Conservation (phyloP, 1,140 invertebrate species). For the Aporrectodea caliginosa region DNA sequence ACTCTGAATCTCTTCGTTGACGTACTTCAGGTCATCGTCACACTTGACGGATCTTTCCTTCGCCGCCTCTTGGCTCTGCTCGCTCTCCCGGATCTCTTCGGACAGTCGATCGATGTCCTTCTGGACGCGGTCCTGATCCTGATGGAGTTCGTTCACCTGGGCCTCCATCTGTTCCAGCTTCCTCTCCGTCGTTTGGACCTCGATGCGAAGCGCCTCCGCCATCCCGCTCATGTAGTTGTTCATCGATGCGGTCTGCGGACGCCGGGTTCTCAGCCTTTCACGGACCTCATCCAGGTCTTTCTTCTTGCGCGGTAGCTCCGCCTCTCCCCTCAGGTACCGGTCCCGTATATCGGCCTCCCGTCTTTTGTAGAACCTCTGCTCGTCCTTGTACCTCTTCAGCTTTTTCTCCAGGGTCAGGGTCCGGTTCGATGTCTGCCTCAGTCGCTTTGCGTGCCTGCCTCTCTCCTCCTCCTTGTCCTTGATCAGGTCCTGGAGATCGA, state of each 20-base stretch:
- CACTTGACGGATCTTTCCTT: not conserved
- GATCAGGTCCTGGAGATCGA: not conserved
- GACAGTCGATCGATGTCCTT: not conserved
- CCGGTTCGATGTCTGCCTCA: not conserved
- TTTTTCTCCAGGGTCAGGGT: not conserved
- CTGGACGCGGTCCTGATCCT: not conserved
- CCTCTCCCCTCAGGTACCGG: not conserved
- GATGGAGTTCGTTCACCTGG: not conserved
- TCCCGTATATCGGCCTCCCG: not conserved
- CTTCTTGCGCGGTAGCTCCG: not conserved
- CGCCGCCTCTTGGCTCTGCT: not conserved
- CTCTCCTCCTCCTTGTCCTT: not conserved
- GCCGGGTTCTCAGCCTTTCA: not conserved
- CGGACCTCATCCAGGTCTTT: not conserved
- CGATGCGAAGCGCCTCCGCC: not conserved
- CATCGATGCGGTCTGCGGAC: not conserved
- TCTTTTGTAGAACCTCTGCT: not conserved
- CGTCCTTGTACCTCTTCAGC: not conserved
- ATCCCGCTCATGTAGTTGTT: not conserved
- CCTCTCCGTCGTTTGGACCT: not conserved
- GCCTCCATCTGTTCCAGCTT: not conserved
- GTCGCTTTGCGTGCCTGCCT: not conserved
- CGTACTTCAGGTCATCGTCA: conserved; percentile 25
- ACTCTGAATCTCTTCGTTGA: conserved; percentile 29
- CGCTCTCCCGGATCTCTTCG: not conserved